A percentile compares a stretch with the other conserved stretches of the same genome.
Conservation (phyloP, 2,113 vertebrate species). For the Aplodontia rufa region DNA sequence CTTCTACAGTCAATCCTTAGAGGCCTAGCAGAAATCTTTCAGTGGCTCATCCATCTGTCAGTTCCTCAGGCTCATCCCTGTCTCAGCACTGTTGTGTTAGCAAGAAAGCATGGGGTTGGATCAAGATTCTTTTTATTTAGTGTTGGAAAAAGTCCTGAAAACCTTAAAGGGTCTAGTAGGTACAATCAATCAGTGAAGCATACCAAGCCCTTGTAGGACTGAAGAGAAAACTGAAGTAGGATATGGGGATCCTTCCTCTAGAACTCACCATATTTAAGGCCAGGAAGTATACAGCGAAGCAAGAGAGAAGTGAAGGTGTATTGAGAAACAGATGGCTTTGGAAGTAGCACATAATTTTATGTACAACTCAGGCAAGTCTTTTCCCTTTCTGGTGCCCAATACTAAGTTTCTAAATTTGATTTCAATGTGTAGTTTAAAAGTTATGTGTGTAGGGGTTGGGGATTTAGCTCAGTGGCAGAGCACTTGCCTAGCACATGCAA, state of each 20-base stretch:
- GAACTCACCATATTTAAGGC: not conserved
- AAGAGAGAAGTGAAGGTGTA: not conserved
- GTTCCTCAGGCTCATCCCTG: not conserved
- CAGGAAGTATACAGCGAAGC: not conserved
- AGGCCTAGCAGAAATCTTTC: not conserved
- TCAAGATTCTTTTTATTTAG: not conserved
- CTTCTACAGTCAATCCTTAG: not conserved
- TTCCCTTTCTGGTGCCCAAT: not conserved
- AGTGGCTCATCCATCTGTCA: not conserved
- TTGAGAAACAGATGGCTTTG: conserved; percentile 10
- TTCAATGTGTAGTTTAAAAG: not conserved
- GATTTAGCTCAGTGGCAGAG: too few relatives aligned
- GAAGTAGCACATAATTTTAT: not conserved
- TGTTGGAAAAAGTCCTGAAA: not conserved
- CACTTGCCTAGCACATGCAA: too few relatives aligned
- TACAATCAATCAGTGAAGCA: not conserved
- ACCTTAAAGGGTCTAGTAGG: not conserved
- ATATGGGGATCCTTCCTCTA: not conserved
- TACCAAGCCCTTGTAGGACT: not conserved
- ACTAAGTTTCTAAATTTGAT: conserved; percentile 4
- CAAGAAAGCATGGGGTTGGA: not conserved
- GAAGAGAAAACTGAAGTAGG: not conserved
- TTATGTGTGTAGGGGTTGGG: not conserved
- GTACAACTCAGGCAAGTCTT: not conserved
- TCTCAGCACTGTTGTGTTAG: not conserved